Conservation (phyloP, 2,113 vertebrate genomes). For the Cyanoramphus novaezelandiae region DNA sequence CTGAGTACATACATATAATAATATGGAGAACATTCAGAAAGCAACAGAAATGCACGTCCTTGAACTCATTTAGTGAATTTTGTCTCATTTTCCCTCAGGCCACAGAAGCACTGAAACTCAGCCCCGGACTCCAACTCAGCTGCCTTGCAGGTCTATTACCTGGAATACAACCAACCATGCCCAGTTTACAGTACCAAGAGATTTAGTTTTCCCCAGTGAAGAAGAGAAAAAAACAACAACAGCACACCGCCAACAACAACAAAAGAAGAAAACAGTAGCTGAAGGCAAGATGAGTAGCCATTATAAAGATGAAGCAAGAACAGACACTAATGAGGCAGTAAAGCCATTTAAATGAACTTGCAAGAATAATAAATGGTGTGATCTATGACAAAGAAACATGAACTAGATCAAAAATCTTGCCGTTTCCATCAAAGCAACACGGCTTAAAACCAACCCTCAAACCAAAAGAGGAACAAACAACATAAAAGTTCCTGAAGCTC, state of each 20-base stretch:
- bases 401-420: neutral
- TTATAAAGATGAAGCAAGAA: neutral
- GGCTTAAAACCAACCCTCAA: neutral
- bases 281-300: neutral
- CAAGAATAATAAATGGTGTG: neutral
- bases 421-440: neutral
- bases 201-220: neutral
- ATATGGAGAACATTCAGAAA: neutral
- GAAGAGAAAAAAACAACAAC: neutral
- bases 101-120: neutral
- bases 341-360: neutral
- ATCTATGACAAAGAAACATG: neutral
- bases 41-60: neutral
- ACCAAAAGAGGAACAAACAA: neutral
- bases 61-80: fast-evolving
- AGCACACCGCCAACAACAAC: neutral
- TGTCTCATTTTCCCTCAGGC: neutral
- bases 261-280: neutral
- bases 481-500: neutral
- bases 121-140: neutral
- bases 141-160: neutral
- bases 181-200: neutral
- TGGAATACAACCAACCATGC: neutral
- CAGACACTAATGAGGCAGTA: neutral
- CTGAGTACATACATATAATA: neutral